phyloP scores from a whole-genome alignment of 2,888 invertebrate species.

The Agriopis marginaria region DNA sequence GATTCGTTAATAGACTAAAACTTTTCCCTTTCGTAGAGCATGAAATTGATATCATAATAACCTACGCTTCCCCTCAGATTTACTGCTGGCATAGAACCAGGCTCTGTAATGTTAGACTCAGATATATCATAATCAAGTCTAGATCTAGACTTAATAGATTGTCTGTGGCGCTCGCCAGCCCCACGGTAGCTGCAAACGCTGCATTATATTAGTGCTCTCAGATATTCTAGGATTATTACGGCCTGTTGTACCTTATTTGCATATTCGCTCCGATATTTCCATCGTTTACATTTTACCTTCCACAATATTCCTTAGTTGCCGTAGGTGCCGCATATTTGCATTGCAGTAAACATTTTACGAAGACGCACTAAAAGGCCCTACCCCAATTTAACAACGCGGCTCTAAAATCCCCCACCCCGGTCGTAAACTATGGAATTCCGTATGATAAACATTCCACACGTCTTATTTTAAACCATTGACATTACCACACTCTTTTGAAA shows the following conservation, averaged over 20 bases:
- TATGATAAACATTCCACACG: conserved; percentile 67
- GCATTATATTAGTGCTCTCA: conserved; percentile 46
- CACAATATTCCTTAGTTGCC: conserved; percentile 17
- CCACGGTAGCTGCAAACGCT: conserved; percentile 52
- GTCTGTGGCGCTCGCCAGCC: conserved; percentile 46
- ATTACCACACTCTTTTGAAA: conserved; percentile 61
- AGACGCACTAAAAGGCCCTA: conserved; percentile 40
- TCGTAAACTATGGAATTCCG: conserved; percentile 68
- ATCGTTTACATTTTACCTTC: conserved; percentile 31
- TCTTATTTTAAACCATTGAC: conserved; percentile 68
- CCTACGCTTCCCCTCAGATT: conserved; percentile 45
- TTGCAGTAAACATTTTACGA: conserved; percentile 28
- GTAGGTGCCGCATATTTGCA: conserved; percentile 25
- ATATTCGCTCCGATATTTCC: conserved; percentile 31
- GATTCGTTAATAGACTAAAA: conserved; percentile 38
- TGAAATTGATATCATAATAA: conserved; percentile 55
- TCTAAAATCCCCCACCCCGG: conserved; percentile 51
- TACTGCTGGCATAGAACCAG: conserved; percentile 38
- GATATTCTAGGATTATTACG: conserved; percentile 38
- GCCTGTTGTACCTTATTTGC: conserved; percentile 39
- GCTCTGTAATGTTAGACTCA: conserved; percentile 46
- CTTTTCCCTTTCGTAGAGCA: conserved; percentile 45
- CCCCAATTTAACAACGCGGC: conserved; percentile 44
- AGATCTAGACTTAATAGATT: conserved; percentile 56
- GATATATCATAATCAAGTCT: conserved; percentile 60